Percentiles rank a stretch among this genome's conserved stretches.
These are phyloP conservation scores for Cyprinodon tularosa DNA, from an alignment of 2,113 vertebrate genomes.

Conservation along the genomic window DNA sequence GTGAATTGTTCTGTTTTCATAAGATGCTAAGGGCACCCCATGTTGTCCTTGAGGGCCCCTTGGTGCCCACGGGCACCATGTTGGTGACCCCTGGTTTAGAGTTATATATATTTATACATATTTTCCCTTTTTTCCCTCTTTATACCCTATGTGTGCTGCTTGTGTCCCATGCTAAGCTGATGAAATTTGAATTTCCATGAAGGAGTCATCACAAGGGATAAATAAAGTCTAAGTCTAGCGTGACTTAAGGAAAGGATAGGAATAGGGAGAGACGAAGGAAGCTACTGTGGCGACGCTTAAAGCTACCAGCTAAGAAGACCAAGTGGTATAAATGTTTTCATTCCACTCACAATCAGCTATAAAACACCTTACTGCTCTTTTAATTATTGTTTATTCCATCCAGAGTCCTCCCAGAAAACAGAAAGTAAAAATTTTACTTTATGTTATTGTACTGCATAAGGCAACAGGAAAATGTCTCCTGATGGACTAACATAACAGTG, in stretches of 20 bases:
- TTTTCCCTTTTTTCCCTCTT: no score
- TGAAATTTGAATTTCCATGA: no score
- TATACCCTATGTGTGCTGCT: no score
- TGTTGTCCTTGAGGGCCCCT: no score
- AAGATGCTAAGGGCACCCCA: no score
- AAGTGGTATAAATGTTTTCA: not conserved
- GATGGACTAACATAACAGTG: not conserved
- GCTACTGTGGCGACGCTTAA: not conserved
- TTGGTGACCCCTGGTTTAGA: no score
- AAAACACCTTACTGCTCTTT: not conserved
- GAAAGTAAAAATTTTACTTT: not conserved
- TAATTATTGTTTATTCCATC: not conserved
- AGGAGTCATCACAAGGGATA: no score
- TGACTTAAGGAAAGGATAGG: not conserved
- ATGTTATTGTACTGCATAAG: not conserved
- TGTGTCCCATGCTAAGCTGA: no score
- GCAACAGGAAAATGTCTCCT: not conserved
- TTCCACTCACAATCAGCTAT: not conserved
- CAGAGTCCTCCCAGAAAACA: not conserved
- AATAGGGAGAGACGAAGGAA: not conserved
- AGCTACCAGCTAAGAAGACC: not conserved
- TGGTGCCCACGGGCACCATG: no score
- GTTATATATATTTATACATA: no score
- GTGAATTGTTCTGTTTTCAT: no score
- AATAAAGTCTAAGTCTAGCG: not conserved